Evolutionary conservation across 2,113 vertebrate species (phyloP).

Genomic region (Guaruba guarouba): DNA sequence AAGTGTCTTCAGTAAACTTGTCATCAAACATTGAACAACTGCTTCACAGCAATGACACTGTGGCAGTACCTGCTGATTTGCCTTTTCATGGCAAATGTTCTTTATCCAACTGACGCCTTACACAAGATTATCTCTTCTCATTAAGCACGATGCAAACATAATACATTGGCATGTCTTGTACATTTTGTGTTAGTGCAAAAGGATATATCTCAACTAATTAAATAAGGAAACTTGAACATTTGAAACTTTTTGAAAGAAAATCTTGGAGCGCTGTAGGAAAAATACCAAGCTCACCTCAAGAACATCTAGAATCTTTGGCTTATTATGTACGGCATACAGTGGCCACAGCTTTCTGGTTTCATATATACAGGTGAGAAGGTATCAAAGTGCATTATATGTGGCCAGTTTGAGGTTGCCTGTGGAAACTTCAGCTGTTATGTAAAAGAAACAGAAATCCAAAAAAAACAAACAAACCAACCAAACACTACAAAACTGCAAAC

Average conservation of each 20-base stretch:
- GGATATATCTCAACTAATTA: background rate
- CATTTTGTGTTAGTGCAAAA: background rate
- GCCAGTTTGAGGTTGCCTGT: background rate
- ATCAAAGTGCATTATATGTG: background rate
- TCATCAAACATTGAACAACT: background rate
- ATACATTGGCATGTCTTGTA: background rate
- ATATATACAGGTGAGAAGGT: background rate
- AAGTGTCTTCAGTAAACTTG: slow-evolving; percentile 1
- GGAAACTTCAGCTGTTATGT: background rate
- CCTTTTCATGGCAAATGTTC: background rate
- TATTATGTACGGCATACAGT: background rate
- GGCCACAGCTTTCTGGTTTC: background rate
- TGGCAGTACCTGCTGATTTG: background rate
- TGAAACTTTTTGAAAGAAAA: background rate
- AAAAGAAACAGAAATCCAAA: background rate
- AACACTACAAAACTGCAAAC: background rate
- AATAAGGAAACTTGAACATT: background rate
- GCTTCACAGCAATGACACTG: background rate
- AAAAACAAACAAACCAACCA: background rate
- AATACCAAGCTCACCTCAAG: background rate
- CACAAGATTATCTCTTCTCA: background rate
- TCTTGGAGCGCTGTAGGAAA: background rate
- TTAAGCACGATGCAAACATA: background rate
- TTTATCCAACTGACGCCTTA: background rate
- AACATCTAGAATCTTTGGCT: background rate